These are phyloP conservation scores for Papilio gigon DNA, from an alignment of 2,888 invertebrate genomes.

Conservation along the genomic window DNA sequence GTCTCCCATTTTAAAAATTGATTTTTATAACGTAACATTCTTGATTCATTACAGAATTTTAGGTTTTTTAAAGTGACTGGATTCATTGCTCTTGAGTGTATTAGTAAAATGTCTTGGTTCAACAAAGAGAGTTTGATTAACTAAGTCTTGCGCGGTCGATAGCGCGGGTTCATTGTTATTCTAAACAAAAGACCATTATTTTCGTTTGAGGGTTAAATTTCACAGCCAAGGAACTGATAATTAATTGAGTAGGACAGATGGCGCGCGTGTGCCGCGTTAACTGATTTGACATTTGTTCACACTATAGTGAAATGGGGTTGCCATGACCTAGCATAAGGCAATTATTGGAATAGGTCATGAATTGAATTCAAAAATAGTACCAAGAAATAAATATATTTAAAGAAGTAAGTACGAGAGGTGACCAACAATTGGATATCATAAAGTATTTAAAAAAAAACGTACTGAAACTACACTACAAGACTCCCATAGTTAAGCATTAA, in stretches of 20 bases:
- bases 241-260: conserved; percentile 35
- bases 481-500: not conserved
- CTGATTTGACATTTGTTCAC: conserved; percentile 18
- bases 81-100: too few species aligned
- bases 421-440: too few species aligned
- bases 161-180: conserved; percentile 42
- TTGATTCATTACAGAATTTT: too few species aligned
- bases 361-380: not conserved
- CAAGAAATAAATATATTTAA: too few species aligned
- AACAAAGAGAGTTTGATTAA: conserved; percentile 37
- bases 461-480: too few species aligned
- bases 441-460: too few species aligned
- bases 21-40: too few species aligned
- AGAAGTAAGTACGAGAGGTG: too few species aligned
- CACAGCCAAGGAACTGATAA: conserved; percentile 36
- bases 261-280: conserved; percentile 12
- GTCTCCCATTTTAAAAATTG: too few species aligned
- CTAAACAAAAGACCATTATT: conserved; percentile 36
- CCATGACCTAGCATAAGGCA: not conserved
- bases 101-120: conserved; percentile 30
- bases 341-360: not conserved
- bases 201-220: conserved; percentile 38
- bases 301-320: not conserved
- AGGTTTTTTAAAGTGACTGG: too few species aligned
- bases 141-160: conserved; percentile 28